These are phyloP conservation scores for Lucilia cuprina DNA, from an alignment of 1,140 invertebrate genomes.

Conservation along the genomic window DNA sequence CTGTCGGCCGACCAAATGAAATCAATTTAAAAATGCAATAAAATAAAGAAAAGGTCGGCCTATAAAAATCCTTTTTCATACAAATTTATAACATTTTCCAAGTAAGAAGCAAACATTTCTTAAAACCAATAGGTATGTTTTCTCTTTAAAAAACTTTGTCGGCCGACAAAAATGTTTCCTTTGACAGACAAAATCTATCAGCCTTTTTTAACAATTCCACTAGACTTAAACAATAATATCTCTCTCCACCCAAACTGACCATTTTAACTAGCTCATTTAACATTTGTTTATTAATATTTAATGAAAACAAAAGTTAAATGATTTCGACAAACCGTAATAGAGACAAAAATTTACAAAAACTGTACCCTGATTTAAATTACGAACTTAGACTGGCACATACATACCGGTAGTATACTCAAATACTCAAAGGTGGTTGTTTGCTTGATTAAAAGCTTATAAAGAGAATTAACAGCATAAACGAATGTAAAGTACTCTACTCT, in stretches of 20 bases:
- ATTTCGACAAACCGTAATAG: not conserved
- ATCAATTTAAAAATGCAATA: too few relatives aligned
- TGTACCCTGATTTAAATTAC: slow-evolving; percentile 3
- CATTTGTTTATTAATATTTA: slow-evolving; percentile 27
- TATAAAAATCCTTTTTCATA: too few relatives aligned
- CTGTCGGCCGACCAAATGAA: too few relatives aligned
- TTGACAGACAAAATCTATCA: too few relatives aligned
- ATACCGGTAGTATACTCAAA: not conserved
- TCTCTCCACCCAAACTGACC: not conserved
- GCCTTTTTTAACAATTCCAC: too few relatives aligned
- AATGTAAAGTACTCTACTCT: not conserved
- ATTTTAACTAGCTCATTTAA: slow-evolving; percentile 8
- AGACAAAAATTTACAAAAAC: not conserved
- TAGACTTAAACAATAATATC: too few relatives aligned
- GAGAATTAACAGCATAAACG: not conserved
- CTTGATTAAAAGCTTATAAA: slow-evolving; percentile 19
- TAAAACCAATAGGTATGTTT: too few relatives aligned
- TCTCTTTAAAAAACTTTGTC: too few relatives aligned
- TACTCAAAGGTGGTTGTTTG: slow-evolving; percentile 20
- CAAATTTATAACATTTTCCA: too few relatives aligned
- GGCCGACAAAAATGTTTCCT: too few relatives aligned
- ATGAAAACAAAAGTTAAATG: slow-evolving; percentile 30
- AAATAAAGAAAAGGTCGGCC: too few relatives aligned
- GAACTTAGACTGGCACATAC: not conserved
- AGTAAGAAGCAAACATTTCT: too few relatives aligned